These are phyloP conservation scores for Byasa hedistus DNA, from an alignment of 2,888 invertebrate species.

Conservation along the genomic window DNA sequence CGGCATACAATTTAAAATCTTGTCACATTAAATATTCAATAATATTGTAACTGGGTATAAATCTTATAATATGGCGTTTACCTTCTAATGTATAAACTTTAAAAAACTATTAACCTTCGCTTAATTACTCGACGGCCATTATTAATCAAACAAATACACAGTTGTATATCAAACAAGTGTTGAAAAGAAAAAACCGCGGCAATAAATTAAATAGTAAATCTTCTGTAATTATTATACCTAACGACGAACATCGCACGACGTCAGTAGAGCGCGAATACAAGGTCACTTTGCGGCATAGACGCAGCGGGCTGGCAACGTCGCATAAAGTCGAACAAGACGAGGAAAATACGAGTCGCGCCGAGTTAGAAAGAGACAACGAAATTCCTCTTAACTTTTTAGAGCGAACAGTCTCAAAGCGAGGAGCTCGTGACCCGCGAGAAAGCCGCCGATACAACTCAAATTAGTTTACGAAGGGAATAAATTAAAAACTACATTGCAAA, in stretches of 20 bases:
- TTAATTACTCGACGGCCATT: not conserved
- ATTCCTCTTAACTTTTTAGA: constrained; percentile 70
- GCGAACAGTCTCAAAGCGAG: constrained; percentile 71
- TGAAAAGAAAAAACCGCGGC: constrained; percentile 37
- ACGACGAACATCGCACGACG: constrained; percentile 46
- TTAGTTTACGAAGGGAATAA: constrained; percentile 61
- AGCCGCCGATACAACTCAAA: constrained; percentile 62
- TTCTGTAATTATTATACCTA: constrained; percentile 53
- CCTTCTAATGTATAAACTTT: no score
- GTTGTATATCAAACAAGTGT: constrained; percentile 25
- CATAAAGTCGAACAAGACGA: constrained; percentile 47
- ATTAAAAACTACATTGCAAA: constrained; percentile 56
- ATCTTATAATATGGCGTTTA: no score
- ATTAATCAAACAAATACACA: constrained; percentile 4
- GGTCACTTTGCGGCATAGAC: constrained; percentile 56
- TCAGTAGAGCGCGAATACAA: constrained; percentile 62
- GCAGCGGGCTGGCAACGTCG: constrained; percentile 62
- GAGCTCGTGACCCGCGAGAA: constrained; percentile 75
- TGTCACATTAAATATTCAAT: no score
- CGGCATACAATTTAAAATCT: no score
- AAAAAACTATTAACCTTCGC: no score
- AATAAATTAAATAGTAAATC: constrained; percentile 50
- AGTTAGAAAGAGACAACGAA: constrained; percentile 50
- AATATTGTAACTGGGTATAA: no score
- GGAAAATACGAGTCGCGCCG: constrained; percentile 27